phyloP scores from a whole-genome alignment of 2,113 vertebrate species.

The Uria lomvia region DNA sequence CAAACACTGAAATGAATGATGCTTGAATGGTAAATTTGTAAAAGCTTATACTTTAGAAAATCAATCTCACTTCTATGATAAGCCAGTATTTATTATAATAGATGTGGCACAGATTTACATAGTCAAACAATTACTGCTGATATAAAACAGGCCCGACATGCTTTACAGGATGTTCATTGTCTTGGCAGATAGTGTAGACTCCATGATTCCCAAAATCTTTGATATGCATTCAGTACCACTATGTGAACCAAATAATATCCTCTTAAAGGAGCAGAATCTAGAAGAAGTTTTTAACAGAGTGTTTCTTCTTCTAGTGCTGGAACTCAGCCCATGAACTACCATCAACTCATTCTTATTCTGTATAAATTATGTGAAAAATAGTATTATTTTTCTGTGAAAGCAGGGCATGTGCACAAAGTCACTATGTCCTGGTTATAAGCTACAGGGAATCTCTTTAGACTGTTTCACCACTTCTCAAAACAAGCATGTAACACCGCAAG shows the following conservation, averaged over 20 bases:
- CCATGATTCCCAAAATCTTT: neutral
- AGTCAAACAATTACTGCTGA: neutral
- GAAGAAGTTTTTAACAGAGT: neutral
- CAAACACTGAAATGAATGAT: neutral
- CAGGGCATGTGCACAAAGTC: neutral
- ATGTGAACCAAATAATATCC: neutral
- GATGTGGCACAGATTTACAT: neutral
- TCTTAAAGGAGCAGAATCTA: neutral
- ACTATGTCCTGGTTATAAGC: neutral
- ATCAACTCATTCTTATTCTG: neutral
- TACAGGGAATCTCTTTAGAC: neutral
- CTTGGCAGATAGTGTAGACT: neutral
- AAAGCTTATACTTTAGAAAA: neutral
- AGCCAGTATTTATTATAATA: neutral
- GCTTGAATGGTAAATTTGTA: neutral
- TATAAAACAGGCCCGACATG: neutral
- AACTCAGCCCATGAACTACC: neutral
- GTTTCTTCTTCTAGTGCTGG: neutral
- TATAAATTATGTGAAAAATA: neutral
- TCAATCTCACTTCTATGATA: neutral
- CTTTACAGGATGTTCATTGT: neutral
- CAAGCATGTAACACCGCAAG: neutral
- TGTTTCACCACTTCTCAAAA: neutral
- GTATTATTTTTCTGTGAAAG: neutral
- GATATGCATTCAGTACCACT: neutral